Percentiles rank a stretch among this genome's conserved stretches.
These are phyloP conservation scores for Sebastiscus albofasciatus DNA, from an alignment of 2,797 vertebrate species.

Conservation along the genomic window DNA sequence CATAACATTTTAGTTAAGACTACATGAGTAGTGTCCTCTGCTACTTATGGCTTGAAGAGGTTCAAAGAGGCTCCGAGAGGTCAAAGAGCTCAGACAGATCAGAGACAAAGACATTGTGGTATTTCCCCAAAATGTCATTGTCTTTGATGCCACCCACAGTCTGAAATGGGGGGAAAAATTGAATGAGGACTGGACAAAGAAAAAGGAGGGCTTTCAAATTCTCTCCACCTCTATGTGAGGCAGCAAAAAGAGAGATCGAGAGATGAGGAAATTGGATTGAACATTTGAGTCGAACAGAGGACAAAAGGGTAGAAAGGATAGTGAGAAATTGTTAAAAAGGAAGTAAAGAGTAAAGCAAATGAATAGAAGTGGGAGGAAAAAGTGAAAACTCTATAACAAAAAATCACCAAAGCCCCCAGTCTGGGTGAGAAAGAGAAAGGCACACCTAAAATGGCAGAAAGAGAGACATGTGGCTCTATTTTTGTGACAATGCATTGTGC, in stretches of 20 bases:
- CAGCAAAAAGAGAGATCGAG: slow-evolving; percentile 29
- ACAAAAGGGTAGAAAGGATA: slow-evolving; percentile 12
- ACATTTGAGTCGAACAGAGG: slow-evolving; percentile 35
- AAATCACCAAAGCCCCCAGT: slow-evolving; percentile 39
- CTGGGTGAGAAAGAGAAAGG: slow-evolving; percentile 7
- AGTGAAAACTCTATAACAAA: slow-evolving; percentile 39
- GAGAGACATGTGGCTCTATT: slow-evolving; percentile 12
- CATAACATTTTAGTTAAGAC: not conserved
- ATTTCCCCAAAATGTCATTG: slow-evolving; percentile 67
- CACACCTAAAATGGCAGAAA: slow-evolving; percentile 15
- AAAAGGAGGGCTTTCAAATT: slow-evolving; percentile 26
- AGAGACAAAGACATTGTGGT: slow-evolving; percentile 38
- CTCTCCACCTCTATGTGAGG: not conserved
- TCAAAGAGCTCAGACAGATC: slow-evolving; percentile 34
- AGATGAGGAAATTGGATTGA: slow-evolving; percentile 55
- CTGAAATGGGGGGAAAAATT: slow-evolving; percentile 6
- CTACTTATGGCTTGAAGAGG: not conserved
- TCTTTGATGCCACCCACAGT: slow-evolving; percentile 50
- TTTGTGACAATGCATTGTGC: slow-evolving; percentile 9
- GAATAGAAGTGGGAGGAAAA: slow-evolving; percentile 39
- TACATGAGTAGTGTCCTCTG: not conserved
- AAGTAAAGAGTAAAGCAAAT: slow-evolving; percentile 21
- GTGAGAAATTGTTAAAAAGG: slow-evolving; percentile 29
- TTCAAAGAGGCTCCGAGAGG: slow-evolving; percentile 35
- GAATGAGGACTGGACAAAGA: slow-evolving; percentile 22